Conservation (phyloP, 2,113 vertebrate genomes). For the Corythoichthys intestinalis region DNA sequence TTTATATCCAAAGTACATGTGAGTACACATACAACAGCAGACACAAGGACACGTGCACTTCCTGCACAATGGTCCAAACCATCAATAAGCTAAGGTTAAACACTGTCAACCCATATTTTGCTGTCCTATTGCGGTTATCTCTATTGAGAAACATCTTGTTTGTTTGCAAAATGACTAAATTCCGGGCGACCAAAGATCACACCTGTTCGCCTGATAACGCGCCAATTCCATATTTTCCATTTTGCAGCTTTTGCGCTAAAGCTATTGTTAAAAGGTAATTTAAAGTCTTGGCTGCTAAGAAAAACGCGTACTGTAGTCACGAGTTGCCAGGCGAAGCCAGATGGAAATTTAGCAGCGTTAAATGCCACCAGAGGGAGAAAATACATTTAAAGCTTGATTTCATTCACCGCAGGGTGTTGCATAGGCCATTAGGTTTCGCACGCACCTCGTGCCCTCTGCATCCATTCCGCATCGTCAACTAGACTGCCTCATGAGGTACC, state of each 20-base stretch:
- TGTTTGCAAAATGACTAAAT: neutral
- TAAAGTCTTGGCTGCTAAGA: neutral
- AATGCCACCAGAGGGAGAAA: conserved; percentile 30
- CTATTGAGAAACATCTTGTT: neutral
- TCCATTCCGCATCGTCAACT: conserved; percentile 11
- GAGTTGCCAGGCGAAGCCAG: conserved; percentile 37
- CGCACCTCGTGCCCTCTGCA: conserved; percentile 11
- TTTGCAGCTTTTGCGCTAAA: neutral
- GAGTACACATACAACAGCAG: neutral
- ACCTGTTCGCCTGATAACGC: neutral
- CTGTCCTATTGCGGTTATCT: neutral
- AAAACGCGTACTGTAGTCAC: conserved; percentile 21
- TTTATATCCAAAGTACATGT: neutral
- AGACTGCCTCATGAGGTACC: neutral
- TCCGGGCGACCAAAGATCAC: neutral
- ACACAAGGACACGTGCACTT: conserved; percentile 2
- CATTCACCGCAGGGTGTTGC: conserved; percentile 29
- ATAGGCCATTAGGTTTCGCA: conserved; percentile 45
- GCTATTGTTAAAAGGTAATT: neutral
- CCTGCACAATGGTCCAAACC: neutral
- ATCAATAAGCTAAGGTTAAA: neutral
- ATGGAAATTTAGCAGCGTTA: conserved; percentile 43
- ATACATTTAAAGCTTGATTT: conserved; percentile 55
- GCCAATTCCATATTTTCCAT: neutral
- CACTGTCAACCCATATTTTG: neutral